Evolutionary conservation across 2,888 invertebrate genomes (phyloP), one percentile per base, ranked within the genome.

Genomic region (Sussaba pulchella): DNA sequence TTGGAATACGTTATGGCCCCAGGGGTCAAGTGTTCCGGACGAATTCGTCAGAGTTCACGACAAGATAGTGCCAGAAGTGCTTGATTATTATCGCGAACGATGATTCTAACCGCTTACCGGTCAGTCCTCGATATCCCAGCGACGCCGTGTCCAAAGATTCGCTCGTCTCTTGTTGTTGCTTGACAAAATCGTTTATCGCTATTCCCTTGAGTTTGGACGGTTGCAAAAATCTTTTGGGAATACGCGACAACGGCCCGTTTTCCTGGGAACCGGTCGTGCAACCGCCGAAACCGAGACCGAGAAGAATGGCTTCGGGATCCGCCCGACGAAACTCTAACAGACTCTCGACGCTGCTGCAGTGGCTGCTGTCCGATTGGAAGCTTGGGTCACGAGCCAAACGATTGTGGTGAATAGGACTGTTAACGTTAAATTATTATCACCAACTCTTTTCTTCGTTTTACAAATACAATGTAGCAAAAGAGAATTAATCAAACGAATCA

Each of bases 301-400:
- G 92, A 31, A 98, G 93, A 72, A 98, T 95, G 71, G 97, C 96
- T 91, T 98, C 98, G 0, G 98, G 98, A 93, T 98, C 98, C 21
- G 97, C 96, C 88, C 95, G 96, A 45, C 98, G 94, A 17, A 96
- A 94, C 86, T 97, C 97, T 86, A 98, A 92, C 64, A 98, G 94
- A 90, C 96, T 97, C 89, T 97, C 95, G 41, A 97, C 96, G 88
- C 96, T 94, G 69, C 97, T 97, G 88, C 96, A 96, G 79, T 94
- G 94, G 86, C 95, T 95, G 71, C 94, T 93, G 78, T 92, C 92
- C 12, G 92, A 92, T 74, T 92, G 92, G 21, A 92, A 81, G 57
- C 92, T 92, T 1, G 91, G 90, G 81, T 92, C 92, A 12, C 92
- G 88, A 2, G 85, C 89, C 72, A 92, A 73, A 81, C 86, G 90